These are phyloP conservation scores for Toxotes lorentzi DNA, from an alignment of 2,797 vertebrate species.

Conservation along the genomic window DNA sequence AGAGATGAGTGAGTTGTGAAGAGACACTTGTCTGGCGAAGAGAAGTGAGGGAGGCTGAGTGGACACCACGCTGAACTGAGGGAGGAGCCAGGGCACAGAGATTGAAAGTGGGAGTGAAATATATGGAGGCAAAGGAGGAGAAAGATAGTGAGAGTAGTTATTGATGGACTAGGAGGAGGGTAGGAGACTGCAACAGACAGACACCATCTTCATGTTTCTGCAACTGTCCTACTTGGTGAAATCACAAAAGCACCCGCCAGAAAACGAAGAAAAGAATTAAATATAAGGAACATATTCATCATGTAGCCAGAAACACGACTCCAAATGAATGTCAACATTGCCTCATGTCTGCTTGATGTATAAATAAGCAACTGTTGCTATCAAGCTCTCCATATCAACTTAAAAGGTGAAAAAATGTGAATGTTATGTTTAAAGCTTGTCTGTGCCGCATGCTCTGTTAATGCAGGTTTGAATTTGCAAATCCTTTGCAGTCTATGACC, in stretches of 20 bases:
- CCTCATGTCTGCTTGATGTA: fast-evolving
- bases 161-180: slow-evolving; percentile 18
- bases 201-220: fast-evolving
- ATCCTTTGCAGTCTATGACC: background rate
- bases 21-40: slow-evolving; percentile 52
- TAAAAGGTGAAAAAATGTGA: background rate
- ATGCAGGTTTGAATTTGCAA: background rate
- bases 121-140: slow-evolving; percentile 33
- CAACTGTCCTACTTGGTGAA: slow-evolving; percentile 5
- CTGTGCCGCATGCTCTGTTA: background rate
- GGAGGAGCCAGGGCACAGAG: slow-evolving; percentile 66
- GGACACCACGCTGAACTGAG: slow-evolving; percentile 46
- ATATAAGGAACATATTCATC: background rate
- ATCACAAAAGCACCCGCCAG: background rate
- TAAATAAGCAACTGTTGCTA: background rate
- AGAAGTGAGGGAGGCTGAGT: slow-evolving; percentile 50
- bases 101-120: slow-evolving; percentile 35
- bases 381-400: background rate
- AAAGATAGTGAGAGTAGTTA: background rate
- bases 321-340: background rate
- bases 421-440: background rate
- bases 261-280: background rate
- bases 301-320: background rate
- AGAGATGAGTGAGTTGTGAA: slow-evolving; percentile 37
- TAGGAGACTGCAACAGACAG: background rate